Evolutionary conservation across 2,113 vertebrate genomes (phyloP), one percentile per base, ranked within the genome.

Genomic region (Perognathus longimembris): DNA sequence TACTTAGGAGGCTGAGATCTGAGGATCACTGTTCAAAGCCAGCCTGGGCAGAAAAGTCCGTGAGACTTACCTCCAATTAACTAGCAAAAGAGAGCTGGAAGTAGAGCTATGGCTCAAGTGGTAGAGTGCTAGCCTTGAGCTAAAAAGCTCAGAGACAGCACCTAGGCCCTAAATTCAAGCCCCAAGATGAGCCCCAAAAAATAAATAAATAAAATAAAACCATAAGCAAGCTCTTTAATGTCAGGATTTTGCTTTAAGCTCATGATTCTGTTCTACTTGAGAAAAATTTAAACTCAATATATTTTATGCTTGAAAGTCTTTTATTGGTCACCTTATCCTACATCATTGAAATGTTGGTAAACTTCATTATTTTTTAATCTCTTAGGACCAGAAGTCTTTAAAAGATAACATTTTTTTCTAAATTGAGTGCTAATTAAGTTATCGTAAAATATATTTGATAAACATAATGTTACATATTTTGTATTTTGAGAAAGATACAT

Each of bases 311-410:
- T 92, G 12, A 59, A 88, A 88, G 63, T 77, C 63, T 91, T 93
- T 94, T 95, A 94, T 93, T 96, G 89, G 94, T 94, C 34, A 81
- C 83, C 40, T 95, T 95, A 95, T 96, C 76, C 75, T 9, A 88
- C 57, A 64, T 74, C 67, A 61, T 66, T 66, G 34, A 20, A 80
- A 75, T 1, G 28, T 69, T 90, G n/a, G 77, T 70, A 92, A 90
- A 87, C 77, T 83, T 93, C 82, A 83, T 85, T 76, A 92, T 34
- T 89, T 92, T 92, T 80, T 54, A 86, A 91, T 97, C 40, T 93
- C 84, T 50, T 78, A 20, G 42, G 21, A 92, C 67, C 24, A 70
- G 84, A 93, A 77, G 22, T 50, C 91, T 89, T 79, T 69, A 93
- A 93, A 34, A 69, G 77, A 91, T 89, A 87, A 74, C 66, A 94